Percentiles rank a stretch among this genome's conserved stretches.
These are phyloP conservation scores for Dolomedes plantarius DNA, from an alignment of 2,888 invertebrate genomes.

Conservation along the genomic window DNA sequence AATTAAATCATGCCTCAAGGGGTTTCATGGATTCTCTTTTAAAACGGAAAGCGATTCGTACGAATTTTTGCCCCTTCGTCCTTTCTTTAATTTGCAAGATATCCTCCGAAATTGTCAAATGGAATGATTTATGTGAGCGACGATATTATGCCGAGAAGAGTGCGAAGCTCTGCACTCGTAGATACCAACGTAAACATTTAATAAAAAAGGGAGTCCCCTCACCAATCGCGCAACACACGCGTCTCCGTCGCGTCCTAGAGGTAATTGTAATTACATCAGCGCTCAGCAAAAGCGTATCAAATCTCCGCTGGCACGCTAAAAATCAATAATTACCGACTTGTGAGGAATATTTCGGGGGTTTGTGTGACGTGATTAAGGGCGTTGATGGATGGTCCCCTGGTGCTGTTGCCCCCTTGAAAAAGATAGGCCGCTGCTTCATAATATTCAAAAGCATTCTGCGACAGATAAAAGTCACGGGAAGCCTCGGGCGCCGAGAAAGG, in stretches of 20 bases:
- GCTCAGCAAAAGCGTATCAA: constrained; percentile 39
- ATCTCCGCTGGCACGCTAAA: constrained; percentile 35
- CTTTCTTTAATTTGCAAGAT: no score
- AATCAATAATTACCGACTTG: constrained; percentile 62
- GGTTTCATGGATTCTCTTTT: no score
- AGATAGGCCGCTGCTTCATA: constrained; percentile 34
- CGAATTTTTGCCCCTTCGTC: no score
- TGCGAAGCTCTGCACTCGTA: neutral
- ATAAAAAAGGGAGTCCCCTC: neutral
- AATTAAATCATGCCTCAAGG: no score
- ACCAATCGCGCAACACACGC: neutral
- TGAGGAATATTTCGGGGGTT: constrained; percentile 58
- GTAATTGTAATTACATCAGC: constrained; percentile 61
- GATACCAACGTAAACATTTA: neutral
- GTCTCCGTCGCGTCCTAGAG: neutral
- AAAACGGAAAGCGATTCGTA: no score
- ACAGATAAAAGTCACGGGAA: constrained; percentile 39
- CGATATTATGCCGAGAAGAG: neutral
- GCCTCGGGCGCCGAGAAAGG: neutral
- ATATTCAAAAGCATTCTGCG: constrained; percentile 30
- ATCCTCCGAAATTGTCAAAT: neutral
- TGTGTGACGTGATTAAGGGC: constrained; percentile 51
- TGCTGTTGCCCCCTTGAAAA: constrained; percentile 41
- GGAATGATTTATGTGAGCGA: neutral
- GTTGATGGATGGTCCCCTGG: constrained; percentile 61